Base-by-base conservation (phyloP, 2,888 invertebrate species). In the Melikaiella ostensackeni region DNA sequence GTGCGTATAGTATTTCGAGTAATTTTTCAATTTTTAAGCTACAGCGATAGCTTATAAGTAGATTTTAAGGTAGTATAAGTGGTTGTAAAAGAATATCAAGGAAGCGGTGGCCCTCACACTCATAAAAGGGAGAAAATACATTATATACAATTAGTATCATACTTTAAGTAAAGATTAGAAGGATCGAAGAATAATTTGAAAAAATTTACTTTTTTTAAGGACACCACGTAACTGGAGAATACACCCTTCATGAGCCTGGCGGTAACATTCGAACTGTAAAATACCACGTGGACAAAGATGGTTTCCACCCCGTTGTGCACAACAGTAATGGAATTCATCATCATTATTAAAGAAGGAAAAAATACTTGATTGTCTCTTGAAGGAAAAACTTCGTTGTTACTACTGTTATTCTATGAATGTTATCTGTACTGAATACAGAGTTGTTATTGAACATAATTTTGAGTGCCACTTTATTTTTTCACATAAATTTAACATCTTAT, bases 231-330 rank as follows among this genome's bases (percentile, higher is more conserved):
- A 79, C 77, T 30, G 84, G 82, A 13, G 82, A 82, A 73, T 84
- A 84, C 55, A 77, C 59, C 50, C 74, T 84, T 74, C 81, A 83
- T 73, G 84, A 84, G 55, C 83, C 82, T 27, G 81, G 84, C 74
- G 82, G 83, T 64, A 84, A 84, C 74, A 74, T 84, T 11, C 81
- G 83, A 66, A 84, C 83, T 62, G 83, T 84, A 3, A 83, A 82
- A 74, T 84, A 84, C 42, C 79, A 82, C 81, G 80, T 75, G 24
- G 84, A 84, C 75, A 75, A 85, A 75, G 42, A 83, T 73, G 84
- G 84, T 61, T 79, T 79, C 64, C 76, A 79, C 61, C 66, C 70
- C 7, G n/a, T 70, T 55, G 50, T 50, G 7, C 70, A 70, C 9
- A 70, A 70, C 21, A 70, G 70, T 33, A 70, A 70, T 55, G 70